Evolutionary conservation across 2,113 vertebrate species (phyloP).

Genomic region (Gobio gobio): DNA sequence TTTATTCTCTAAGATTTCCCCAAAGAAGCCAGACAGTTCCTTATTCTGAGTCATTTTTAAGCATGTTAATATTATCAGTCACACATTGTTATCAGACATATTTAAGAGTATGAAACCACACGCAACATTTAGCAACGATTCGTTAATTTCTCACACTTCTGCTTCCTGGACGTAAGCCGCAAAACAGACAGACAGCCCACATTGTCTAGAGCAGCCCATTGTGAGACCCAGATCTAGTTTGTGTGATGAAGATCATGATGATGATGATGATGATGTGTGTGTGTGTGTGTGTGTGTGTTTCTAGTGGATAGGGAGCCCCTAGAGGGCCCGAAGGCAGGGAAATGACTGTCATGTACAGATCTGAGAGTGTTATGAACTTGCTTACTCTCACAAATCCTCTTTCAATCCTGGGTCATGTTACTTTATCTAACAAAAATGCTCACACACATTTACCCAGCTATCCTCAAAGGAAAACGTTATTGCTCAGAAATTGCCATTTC

Average conservation of each 20-base stretch:
- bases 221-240: background rate
- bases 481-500: background rate
- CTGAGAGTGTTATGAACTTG: conserved; percentile 11
- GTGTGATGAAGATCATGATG: conserved; percentile 6
- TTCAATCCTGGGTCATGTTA: conserved; percentile 10
- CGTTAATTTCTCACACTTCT: conserved; percentile 44
- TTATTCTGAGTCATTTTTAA: conserved; percentile 22
- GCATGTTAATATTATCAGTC: conserved; percentile 29
- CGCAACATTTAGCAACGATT: conserved; percentile 30
- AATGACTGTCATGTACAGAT: background rate
- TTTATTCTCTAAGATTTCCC: conserved; percentile 9
- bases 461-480: conserved; percentile 2
- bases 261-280: background rate
- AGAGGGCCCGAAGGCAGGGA: background rate
- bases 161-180: conserved; percentile 1
- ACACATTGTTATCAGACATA: conserved; percentile 23
- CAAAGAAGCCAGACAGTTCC: conserved; percentile 7
- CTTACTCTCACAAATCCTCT: conserved; percentile 6
- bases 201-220: background rate
- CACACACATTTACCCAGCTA: background rate
- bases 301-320: background rate
- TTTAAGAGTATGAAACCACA: conserved; percentile 14
- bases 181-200: background rate
- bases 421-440: conserved; percentile 15
- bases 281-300: background rate